Conservation (phyloP, 2,888 invertebrate genomes). For the Globia sparganii region DNA sequence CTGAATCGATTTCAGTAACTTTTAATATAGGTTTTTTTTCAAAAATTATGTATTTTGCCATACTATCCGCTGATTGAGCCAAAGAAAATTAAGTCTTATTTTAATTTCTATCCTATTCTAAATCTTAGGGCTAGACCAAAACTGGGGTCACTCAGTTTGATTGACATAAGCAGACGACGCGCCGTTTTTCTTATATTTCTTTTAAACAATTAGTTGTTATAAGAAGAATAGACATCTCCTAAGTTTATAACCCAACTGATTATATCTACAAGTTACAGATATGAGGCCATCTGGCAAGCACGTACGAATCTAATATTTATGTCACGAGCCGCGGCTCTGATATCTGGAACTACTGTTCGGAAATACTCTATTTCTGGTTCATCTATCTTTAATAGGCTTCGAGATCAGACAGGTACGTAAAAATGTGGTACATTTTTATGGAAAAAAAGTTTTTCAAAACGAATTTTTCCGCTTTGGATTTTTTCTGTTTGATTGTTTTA, state of each 20-base stretch:
- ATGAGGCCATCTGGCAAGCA: slow-evolving; percentile 36
- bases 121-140: too few species aligned
- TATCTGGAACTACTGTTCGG: slow-evolving; percentile 51
- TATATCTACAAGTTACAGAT: slow-evolving; percentile 30
- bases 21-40: too few species aligned
- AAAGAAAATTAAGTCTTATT: too few species aligned
- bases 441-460: not conserved
- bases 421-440: not conserved
- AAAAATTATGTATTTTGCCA: too few species aligned
- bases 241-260: slow-evolving; percentile 41
- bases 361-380: slow-evolving; percentile 42
- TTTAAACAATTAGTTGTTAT: too few species aligned
- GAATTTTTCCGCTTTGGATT: not conserved
- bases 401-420: slow-evolving; percentile 14
- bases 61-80: too few species aligned
- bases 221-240: not conserved
- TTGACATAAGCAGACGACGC: not conserved
- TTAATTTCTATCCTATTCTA: too few species aligned
- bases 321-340: slow-evolving; percentile 45
- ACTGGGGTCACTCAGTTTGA: not conserved
- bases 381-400: slow-evolving; percentile 40
- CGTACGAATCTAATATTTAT: slow-evolving; percentile 64
- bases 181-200: too few species aligned
- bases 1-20: too few species aligned
- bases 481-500: not conserved